Evolutionary conservation across 1,140 invertebrate species (phyloP), one percentile per base, ranked within the genome.

Genomic region (Trachymyrmex cornetzi): DNA sequence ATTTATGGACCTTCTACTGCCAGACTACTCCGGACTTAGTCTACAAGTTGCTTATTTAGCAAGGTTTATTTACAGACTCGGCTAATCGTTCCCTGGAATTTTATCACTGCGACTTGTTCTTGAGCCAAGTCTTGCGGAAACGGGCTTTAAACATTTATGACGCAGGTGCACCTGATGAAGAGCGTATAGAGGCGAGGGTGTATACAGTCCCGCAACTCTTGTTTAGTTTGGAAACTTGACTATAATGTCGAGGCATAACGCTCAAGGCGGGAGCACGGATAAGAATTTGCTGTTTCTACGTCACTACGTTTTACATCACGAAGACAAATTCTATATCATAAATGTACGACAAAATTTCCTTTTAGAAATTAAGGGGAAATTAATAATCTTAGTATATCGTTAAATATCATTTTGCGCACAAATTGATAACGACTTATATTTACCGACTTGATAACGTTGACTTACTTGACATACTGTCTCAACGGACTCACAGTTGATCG

Each of bases 71-170:
- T 74, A 61, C 24, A 61, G 53, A 74, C 55, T 30, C 53, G 53
- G 53, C 80, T 84, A 84, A 84, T 84, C 80, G 80, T 75, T 84
- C 55, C 38, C 44, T 50, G 69, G 80, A 84, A 74, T 84, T 84
- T 84, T 75, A 84, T 84, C 80, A 84, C 67, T 34, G n/a, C 44
- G 38, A 75, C 55, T 74, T 48, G 55, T 61, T 82, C 80, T 67
- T 34, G 16, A 74, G 69, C 67, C 80, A 82, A 82, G 67, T 82
- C 67, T 66, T n/a, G 67, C 55, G 79, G 79, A 82, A 82, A 82
- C 66, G 67, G 38, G 53, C 53, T 74, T 82, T 74, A 82, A 82
- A 82, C 67, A 74, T 82, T 82, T 74, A 82, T 53, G 80, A 74
- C 55, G 67, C 80, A 74, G 67, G 67, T 82, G 80, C 69, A 38